Base-by-base conservation (phyloP, 2,888 invertebrate genomes). In the Dolichomitus sp. region DNA sequence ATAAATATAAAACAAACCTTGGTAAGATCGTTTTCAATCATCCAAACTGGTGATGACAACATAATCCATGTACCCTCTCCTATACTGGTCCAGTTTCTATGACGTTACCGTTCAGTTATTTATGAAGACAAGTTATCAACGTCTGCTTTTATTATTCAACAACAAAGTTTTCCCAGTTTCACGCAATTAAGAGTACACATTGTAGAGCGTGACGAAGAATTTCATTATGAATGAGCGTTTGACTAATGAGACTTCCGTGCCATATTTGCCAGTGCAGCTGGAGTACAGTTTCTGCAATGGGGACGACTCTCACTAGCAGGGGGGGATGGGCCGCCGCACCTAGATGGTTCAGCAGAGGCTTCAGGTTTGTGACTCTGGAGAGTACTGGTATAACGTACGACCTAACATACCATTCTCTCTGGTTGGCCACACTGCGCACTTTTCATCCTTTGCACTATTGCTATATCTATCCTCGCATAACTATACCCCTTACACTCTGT, bases 241-340 rank as follows among this genome's bases (percentile, higher is more conserved):
- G 85, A 87, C 83, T 84, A 86, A 85, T 85, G 85, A 78, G 81
- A 74, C 80, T 84, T 85, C 61, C 72, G 76, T 78, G 68, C 50
- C 12, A 11, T 81, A 70, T 76, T 54, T 78, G 48, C 42, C 11
- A 69, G 77, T 61, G 59, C 54, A 45, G 23, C 74, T 33, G 5
- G 63, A 77, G 68, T 65, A 72, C n/a, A 11, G 76, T 77, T 69
- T 57, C 73, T 42, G 82, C 70, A 74, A 66, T 70, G 80, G 33
- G 48, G 33, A 73, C 57, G 76, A 52, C 42, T 66, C 33, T 50
- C 70, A 50, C 59, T n/a, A 40, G 48, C 11, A 11, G 37, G 33
- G 69, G 69, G 69, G 61, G 78, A 72, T 72, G 65, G 65, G 70
- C 61, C 63, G 14, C 40, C 59, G 48, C 59, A 80, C 37, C 61